Base-by-base conservation (phyloP, 2,888 invertebrate species). In the Sipha maydis region DNA sequence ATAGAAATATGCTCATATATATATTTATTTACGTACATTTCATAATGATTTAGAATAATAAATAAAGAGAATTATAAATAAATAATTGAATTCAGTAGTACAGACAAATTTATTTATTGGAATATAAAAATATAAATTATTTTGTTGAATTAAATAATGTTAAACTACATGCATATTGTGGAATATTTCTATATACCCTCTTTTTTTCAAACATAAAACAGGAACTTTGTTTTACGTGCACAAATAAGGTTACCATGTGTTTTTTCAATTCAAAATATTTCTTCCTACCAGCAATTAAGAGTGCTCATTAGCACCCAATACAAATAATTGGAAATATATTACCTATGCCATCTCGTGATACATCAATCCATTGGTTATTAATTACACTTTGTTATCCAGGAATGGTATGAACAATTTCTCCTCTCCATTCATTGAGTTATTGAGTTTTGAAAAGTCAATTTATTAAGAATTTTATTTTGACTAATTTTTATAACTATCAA, bases 271-370 rank as follows among this genome's bases (percentile, higher is more conserved):
- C 34, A 84, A 84, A 34, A 61, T 69, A n/a, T 48, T n/a, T 85
- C 69, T 85, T 77, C 85, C 77, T 78, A 78, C 34, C 54, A 83
- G 83, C 84, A 76, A 77, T 77, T 85, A 69, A 19, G 9, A 54
- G 77, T 85, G 77, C 85, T 78, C 17, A 34, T 78, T 19, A 48
- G 77, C 85, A 77, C 85, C 48, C 69, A 77, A 78, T 85, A 85
- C 41, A 85, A 69, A 85, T 85, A 85, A 85, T 78, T 85, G 77
- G 85, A 85, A 85, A 78, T 54, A 85, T 85, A 85, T 85, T 85
- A 85, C 85, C 85, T 78, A 85, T 69, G 85, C 85, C 85, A 85
- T 78, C 85, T 85, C 85, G 85, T 85, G 85, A 78, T 85, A 85
- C 85, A 85, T 85, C 85, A 85, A 85, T 85, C 85, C 85, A 78